These are phyloP conservation scores for Phylloscopus trochiloides DNA, from an alignment of 2,113 vertebrate genomes.

Conservation along the genomic window DNA sequence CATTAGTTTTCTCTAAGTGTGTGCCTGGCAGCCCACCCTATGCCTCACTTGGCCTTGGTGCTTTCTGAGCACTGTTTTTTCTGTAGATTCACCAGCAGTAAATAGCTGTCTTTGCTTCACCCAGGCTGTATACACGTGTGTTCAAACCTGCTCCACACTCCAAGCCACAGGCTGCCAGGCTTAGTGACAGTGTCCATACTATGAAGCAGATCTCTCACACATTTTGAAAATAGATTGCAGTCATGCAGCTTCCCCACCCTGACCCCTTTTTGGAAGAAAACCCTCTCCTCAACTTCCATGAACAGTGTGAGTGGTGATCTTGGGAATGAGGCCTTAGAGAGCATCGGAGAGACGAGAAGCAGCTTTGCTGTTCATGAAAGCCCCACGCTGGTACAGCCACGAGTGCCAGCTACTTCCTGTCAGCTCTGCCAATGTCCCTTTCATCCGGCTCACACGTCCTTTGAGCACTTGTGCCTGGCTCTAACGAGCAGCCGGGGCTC, in stretches of 20 bases:
- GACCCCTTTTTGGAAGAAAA: not conserved
- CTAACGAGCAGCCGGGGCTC: not conserved
- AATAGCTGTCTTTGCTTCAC: not conserved
- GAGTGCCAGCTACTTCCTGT: not conserved
- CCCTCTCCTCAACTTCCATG: not conserved
- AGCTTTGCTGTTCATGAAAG: not conserved
- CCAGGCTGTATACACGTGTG: accelerated
- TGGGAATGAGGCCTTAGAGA: not conserved
- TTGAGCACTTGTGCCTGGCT: not conserved
- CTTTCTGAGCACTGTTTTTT: not conserved
- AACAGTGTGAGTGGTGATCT: not conserved
- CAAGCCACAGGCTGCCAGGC: not conserved
- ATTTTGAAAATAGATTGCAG: not conserved
- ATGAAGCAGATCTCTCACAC: not conserved
- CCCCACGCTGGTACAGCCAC: not conserved
- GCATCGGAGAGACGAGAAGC: not conserved
- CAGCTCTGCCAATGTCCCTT: not conserved
- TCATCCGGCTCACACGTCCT: not conserved
- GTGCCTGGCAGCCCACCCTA: not conserved
- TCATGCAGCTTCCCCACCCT: not conserved
- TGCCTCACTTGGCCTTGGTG: not conserved
- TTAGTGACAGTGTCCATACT: not conserved
- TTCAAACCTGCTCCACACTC: not conserved
- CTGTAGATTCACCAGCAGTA: not conserved
- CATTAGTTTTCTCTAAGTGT: not conserved